Conservation (phyloP, 2,797 vertebrate species). For the Pseudochirops corinnae region DNA sequence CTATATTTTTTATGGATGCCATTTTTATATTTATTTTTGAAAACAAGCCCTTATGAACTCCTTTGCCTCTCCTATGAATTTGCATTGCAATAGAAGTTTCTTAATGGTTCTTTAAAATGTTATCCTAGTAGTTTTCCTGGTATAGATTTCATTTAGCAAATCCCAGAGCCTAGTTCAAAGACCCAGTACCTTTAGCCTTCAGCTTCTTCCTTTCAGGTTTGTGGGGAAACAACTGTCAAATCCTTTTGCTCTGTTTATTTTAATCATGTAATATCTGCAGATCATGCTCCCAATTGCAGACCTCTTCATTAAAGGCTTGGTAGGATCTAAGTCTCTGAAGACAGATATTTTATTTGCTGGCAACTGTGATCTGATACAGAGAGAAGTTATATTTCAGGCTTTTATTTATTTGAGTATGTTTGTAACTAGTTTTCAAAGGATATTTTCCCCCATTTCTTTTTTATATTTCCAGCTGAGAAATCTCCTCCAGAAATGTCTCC, state of each 20-base stretch:
- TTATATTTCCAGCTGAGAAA: constrained; percentile 81
- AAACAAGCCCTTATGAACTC: constrained; percentile 74
- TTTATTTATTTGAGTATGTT: constrained; percentile 81
- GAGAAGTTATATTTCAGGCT: constrained; percentile 80
- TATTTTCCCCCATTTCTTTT: constrained; percentile 38
- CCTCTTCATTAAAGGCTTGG: constrained; percentile 77
- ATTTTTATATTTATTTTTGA: constrained; percentile 79
- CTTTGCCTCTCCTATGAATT: constrained; percentile 73
- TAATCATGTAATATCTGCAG: constrained; percentile 51
- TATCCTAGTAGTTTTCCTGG: constrained; percentile 60
- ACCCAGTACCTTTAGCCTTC: neutral
- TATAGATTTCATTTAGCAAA: constrained; percentile 35
- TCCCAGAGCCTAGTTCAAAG: constrained; percentile 39
- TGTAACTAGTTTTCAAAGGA: constrained; percentile 76
- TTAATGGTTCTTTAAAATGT: constrained; percentile 73
- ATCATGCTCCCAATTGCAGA: constrained; percentile 64
- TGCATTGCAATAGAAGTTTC: constrained; percentile 67
- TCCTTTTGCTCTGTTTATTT: constrained; percentile 62
- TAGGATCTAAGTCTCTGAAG: constrained; percentile 76
- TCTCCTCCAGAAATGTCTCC: constrained; percentile 84
- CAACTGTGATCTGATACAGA: constrained; percentile 79
- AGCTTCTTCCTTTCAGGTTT: constrained; percentile 67
- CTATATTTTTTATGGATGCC: constrained; percentile 73
- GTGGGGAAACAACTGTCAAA: constrained; percentile 59
- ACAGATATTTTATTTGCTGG: constrained; percentile 81